Conservation (phyloP, 2,113 vertebrate species). For the Perca flavescens region DNA sequence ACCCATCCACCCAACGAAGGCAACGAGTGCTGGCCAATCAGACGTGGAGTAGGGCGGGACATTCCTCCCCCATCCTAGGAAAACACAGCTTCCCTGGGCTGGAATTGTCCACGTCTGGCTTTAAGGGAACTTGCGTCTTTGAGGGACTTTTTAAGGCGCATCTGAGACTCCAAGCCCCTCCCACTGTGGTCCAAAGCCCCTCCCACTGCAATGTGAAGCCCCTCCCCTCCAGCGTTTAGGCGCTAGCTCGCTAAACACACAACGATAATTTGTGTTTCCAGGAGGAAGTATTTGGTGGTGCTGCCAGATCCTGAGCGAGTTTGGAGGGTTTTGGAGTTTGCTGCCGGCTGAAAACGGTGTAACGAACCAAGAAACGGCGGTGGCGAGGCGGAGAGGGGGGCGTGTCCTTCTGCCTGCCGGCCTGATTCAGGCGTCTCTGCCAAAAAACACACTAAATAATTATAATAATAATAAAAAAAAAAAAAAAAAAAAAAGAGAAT, state of each 20-base stretch:
- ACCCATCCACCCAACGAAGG: no score
- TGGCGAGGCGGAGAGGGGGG: slow-evolving; percentile 17
- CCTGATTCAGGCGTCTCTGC: slow-evolving; percentile 7
- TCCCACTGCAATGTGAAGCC: not conserved
- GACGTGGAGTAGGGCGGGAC: no score
- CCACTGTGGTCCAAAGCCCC: not conserved
- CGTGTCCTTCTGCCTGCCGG: slow-evolving; percentile 48
- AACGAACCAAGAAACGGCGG: not conserved
- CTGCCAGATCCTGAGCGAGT: no score
- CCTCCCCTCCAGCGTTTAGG: not conserved
- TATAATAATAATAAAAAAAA: slow-evolving; percentile 18
- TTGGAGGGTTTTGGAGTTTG: slow-evolving; percentile 57
- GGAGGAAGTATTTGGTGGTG: no score
- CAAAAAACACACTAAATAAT: not conserved
- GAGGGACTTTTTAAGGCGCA: not conserved
- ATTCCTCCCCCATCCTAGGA: no score
- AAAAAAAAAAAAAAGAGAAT: slow-evolving; percentile 29
- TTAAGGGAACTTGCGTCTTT: not conserved
- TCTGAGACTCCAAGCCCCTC: not conserved
- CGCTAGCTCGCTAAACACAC: not conserved
- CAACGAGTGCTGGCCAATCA: no score
- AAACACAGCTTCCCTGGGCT: no score
- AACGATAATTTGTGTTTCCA: no score
- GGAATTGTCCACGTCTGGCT: not conserved
- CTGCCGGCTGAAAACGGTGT: slow-evolving; percentile 17